Evolutionary conservation across 2,888 invertebrate genomes (phyloP).

Genomic region (Cloeon dipterum): DNA sequence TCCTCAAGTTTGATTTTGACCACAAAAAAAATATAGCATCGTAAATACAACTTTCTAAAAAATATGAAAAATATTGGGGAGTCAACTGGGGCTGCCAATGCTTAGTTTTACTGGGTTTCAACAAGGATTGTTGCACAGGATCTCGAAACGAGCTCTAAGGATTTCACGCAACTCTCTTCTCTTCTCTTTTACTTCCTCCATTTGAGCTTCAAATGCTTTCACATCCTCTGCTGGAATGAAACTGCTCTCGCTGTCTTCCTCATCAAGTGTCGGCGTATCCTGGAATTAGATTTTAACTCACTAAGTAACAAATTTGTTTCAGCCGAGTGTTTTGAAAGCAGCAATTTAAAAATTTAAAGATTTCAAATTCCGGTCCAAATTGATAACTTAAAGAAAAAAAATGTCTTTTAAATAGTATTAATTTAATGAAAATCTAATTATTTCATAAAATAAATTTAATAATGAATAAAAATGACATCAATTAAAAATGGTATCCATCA

Average conservation of each 20-base stretch:
- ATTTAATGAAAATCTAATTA: too few relatives aligned
- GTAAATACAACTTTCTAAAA: too few relatives aligned
- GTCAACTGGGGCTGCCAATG: too few relatives aligned
- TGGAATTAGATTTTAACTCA: too few relatives aligned
- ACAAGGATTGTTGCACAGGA: background rate
- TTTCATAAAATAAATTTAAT: too few relatives aligned
- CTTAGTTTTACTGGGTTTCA: too few relatives aligned
- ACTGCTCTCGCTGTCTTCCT: slow-evolving; percentile 28
- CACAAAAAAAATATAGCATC: too few relatives aligned
- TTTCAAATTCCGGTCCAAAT: slow-evolving; percentile 1
- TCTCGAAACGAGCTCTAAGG: background rate
- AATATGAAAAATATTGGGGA: too few relatives aligned
- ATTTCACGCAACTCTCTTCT: background rate
- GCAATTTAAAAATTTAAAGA: background rate
- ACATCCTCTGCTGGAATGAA: slow-evolving; percentile 79
- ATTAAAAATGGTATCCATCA: too few relatives aligned
- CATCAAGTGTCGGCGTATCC: slow-evolving; percentile 56
- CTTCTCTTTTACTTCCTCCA: slow-evolving; percentile 1
- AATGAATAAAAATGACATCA: too few relatives aligned
- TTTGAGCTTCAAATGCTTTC: slow-evolving; percentile 49
- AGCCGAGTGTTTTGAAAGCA: background rate
- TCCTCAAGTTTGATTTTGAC: too few relatives aligned
- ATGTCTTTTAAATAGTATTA: background rate
- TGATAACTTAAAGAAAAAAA: background rate
- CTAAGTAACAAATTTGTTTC: slow-evolving; percentile 6